A percentile compares a stretch with the other conserved stretches of the same genome.
Conservation (phyloP, 2,113 vertebrate genomes). For the Albula goreensis region DNA sequence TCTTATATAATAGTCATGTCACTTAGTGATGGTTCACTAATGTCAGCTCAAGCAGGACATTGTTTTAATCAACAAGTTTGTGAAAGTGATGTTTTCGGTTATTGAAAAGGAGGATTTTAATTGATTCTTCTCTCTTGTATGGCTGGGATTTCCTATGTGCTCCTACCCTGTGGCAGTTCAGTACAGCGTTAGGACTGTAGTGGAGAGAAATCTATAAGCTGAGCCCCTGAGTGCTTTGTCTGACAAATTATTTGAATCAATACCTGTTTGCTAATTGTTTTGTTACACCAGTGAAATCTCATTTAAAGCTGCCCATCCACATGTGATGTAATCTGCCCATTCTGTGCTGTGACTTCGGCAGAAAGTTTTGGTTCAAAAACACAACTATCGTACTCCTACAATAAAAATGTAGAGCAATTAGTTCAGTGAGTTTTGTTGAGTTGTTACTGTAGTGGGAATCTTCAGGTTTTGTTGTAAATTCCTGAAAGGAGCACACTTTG, state of each 20-base stretch:
- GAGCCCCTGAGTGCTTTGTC: not conserved
- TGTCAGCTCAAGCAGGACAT: not conserved
- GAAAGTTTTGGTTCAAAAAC: not conserved
- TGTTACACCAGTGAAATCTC: not conserved
- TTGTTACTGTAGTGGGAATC: not conserved
- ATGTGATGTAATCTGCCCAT: not conserved
- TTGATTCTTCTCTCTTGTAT: not conserved
- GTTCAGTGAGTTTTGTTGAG: not conserved
- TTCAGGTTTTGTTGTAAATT: not conserved
- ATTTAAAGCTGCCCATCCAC: not conserved
- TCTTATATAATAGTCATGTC: not conserved
- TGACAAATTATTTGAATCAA: not conserved
- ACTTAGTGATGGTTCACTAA: not conserved
- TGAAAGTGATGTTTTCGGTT: not conserved
- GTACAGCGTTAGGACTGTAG: not conserved
- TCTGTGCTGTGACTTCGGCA: not conserved
- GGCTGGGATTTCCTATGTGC: not conserved
- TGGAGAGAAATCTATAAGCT: not conserved
- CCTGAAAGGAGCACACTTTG: too few species aligned
- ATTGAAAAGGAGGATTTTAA: not conserved
- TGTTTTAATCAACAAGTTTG: not conserved
- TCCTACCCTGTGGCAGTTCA: not conserved
- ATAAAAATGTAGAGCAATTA: not conserved
- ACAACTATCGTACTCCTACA: not conserved
- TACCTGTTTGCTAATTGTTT: slow-evolving; percentile 4